These are phyloP conservation scores for Mormyrops attenuatus DNA, from an alignment of 2,797 vertebrate genomes.

Conservation along the genomic window DNA sequence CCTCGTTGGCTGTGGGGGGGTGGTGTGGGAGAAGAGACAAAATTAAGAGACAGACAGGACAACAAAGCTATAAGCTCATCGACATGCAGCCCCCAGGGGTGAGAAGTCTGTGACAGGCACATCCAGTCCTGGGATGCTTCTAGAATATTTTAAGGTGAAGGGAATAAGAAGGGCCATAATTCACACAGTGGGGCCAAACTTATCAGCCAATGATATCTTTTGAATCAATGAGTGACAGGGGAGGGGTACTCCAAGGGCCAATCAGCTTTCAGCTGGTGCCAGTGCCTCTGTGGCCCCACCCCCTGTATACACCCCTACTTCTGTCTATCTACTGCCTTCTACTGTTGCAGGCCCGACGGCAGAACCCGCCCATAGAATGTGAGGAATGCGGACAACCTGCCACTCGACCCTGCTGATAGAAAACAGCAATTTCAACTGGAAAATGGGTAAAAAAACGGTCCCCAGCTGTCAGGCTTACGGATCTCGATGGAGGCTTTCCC, in stretches of 20 bases:
- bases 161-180: not conserved
- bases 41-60: not conserved
- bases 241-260: not conserved
- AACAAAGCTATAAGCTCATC: not conserved
- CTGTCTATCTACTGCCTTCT: not conserved
- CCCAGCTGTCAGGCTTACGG: constrained; percentile 59
- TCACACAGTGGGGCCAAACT: not conserved
- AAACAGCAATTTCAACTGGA: not conserved
- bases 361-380: not conserved
- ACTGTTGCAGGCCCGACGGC: not conserved
- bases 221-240: not conserved
- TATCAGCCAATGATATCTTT: not conserved
- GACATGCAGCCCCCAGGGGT: not conserved
- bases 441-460: too few species aligned
- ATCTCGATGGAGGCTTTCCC: constrained; percentile 96
- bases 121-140: not conserved
- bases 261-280: not conserved
- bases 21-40: not conserved
- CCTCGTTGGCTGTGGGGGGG: constrained; percentile 77
- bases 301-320: not conserved
- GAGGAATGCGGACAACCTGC: not conserved
- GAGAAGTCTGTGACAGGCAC: not conserved
- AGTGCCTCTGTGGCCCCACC: not conserved
- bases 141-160: not conserved
- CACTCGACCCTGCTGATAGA: not conserved